Percentiles rank a stretch among this genome's conserved stretches.
These are phyloP conservation scores for Tribolium freemani DNA, from an alignment of 2,888 invertebrate genomes.

Conservation along the genomic window DNA sequence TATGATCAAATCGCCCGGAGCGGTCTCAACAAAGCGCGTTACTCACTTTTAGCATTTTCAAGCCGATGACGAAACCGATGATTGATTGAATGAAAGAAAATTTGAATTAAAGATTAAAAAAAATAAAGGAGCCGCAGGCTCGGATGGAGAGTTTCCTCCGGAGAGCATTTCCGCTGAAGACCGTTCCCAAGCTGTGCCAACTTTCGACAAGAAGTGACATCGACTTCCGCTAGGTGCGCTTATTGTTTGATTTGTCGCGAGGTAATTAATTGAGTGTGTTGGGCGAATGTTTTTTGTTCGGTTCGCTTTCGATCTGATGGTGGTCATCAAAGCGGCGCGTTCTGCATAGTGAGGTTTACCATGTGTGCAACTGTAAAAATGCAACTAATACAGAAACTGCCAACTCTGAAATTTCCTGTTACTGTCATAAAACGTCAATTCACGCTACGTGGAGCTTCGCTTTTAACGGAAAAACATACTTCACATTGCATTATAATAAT, in stretches of 20 bases:
- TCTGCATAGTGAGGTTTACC: slow-evolving; percentile 42
- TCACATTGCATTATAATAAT: slow-evolving; percentile 27
- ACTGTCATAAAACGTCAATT: slow-evolving; percentile 64
- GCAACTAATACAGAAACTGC: slow-evolving; percentile 50
- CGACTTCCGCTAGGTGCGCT: not conserved
- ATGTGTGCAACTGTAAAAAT: slow-evolving; percentile 57
- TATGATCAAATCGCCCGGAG: slow-evolving; percentile 53
- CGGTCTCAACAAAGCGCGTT: slow-evolving; percentile 30
- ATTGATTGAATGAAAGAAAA: slow-evolving; percentile 18
- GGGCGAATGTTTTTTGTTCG: not conserved
- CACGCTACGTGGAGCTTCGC: slow-evolving; percentile 58
- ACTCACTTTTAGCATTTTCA: slow-evolving; percentile 30
- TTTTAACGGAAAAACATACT: slow-evolving; percentile 58
- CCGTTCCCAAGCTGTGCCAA: not conserved
- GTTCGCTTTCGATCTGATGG: slow-evolving; percentile 37
- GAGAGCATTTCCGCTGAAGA: not conserved
- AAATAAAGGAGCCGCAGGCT: not conserved
- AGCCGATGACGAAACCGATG: slow-evolving; percentile 32
- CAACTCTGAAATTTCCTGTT: slow-evolving; percentile 64
- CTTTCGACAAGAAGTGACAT: not conserved
- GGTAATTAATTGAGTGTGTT: not conserved
- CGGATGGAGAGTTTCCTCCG: not conserved
- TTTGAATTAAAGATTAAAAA: not conserved
- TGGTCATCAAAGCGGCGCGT: slow-evolving; percentile 50
- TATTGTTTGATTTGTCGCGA: not conserved